Conservation (phyloP, 2,113 vertebrate species). For the Cromileptes altivelis region DNA sequence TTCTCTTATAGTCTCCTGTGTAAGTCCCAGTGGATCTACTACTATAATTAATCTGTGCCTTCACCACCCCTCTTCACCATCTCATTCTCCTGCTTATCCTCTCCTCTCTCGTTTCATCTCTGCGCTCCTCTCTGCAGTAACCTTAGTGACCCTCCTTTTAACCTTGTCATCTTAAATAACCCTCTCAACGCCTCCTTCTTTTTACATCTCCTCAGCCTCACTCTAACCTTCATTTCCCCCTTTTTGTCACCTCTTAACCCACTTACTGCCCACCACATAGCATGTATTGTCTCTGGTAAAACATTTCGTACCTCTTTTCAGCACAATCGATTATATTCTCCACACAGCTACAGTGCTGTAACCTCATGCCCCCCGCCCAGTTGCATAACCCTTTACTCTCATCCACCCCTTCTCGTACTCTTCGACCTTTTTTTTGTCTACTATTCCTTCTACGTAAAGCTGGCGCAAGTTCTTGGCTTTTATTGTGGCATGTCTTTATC, state of each 20-base stretch:
- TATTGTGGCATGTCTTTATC: neutral
- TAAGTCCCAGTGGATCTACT: constrained; percentile 49
- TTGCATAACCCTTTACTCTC: neutral
- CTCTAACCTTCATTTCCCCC: constrained; percentile 26
- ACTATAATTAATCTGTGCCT: constrained; percentile 63
- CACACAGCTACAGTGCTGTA: neutral
- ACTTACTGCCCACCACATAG: neutral
- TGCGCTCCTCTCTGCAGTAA: constrained; percentile 28
- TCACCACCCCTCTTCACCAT: constrained; percentile 38
- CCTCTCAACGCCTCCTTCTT: constrained; percentile 27
- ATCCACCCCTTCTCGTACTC: neutral
- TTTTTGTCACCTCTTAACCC: constrained; percentile 2
- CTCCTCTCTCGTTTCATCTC: constrained; percentile 47
- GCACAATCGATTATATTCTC: neutral
- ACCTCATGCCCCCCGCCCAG: neutral
- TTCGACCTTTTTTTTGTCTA: neutral
- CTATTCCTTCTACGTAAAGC: neutral
- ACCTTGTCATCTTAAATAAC: constrained; percentile 69
- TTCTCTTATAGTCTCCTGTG: constrained; percentile 7
- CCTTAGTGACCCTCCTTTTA: constrained; percentile 57
- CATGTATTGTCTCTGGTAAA: neutral
- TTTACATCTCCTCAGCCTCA: neutral
- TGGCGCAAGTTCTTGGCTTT: neutral
- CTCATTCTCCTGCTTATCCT: constrained; percentile 47
- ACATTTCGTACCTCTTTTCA: neutral